phyloP scores from a whole-genome alignment of 2,888 invertebrate genomes.

The Sisyra nigra region DNA sequence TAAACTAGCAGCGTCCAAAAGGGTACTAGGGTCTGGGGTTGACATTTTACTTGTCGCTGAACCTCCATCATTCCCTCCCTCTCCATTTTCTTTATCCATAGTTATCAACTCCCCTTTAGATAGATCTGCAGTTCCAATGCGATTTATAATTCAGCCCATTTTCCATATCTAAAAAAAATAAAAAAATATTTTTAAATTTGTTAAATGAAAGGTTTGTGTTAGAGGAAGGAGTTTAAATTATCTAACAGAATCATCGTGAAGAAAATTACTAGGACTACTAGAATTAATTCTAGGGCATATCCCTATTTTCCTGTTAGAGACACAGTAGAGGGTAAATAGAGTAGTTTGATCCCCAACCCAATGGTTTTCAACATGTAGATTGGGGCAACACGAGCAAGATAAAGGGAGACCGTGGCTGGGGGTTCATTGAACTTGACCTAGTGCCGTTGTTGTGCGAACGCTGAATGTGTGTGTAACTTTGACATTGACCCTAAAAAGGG shows the following conservation, averaged over 20 bases:
- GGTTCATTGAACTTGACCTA: conserved; percentile 20
- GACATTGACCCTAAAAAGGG: conserved; percentile 6
- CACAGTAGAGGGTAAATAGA: no score
- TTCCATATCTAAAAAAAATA: conserved; percentile 21
- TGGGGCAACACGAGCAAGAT: no score
- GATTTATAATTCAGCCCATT: conserved; percentile 22
- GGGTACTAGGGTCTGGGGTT: conserved; percentile 41
- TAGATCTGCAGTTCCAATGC: conserved; percentile 10
- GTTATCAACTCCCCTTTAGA: conserved; percentile 23
- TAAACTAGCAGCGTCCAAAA: conserved; percentile 66
- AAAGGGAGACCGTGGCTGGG: conserved; percentile 9
- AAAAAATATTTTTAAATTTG: conserved; percentile 8
- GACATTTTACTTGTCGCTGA: conserved; percentile 33
- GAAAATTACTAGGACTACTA: no score
- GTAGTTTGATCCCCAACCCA: no score
- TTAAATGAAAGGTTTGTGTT: background rate
- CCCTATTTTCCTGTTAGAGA: no score
- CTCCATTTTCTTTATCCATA: conserved; percentile 75
- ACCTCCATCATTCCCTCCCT: conserved; percentile 37
- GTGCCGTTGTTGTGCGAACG: conserved; percentile 5
- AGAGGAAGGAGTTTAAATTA: no score
- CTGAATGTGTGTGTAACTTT: conserved; percentile 4
- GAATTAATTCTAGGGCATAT: no score
- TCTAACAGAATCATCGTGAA: no score
- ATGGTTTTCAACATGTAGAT: no score